Evolutionary conservation across 2,797 vertebrate species (phyloP), one percentile per base, ranked within the genome.

Genomic region (Siniperca scherzeri): DNA sequence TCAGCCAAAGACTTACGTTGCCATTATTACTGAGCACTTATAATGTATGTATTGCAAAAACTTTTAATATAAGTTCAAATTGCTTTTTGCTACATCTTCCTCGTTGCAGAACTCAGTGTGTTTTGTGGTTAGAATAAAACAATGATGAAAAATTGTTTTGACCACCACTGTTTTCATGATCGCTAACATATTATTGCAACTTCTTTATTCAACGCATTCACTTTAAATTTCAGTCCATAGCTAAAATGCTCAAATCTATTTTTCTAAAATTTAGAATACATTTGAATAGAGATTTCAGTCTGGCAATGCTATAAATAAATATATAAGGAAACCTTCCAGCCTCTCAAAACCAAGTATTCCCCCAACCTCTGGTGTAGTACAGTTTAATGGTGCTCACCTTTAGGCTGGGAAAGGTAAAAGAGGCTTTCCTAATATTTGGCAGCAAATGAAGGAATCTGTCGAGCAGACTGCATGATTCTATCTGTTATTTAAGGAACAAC

Each of bases 91-190:
- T 4, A 7, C 8, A 33, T 52, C 1, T 4, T 27, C 16, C 5
- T 17, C 1, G 0, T 44, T n/a, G 16, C 7, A 38, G 17, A 65
- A 1, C 14, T 33, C 2, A 7, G 30, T 30, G 9, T 40, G 19
- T 70, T 74, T 70, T 50, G 40, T 25, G 7, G 16, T 65, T 62
- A 33, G 14, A 60, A 52, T 42, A n/a, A 27, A 60, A 52, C 25
- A 1, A 1, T 44, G 12, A 59, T 56, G 1, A 42, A 33, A 13
- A 17, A 55, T 71, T n/a, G 9, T 33, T 74, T n/a, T 60, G 21
- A 69, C 2, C 30, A 27, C 22, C 27, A 50, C 3, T 38, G 17
- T 50, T 60, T 56, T 53, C 6, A 42, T 11, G 46, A 73, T 60
- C 7, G 14, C 14, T 50, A 19, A 40, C n/a, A 14, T 30, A 55